Evolutionary conservation across 1,140 invertebrate species (phyloP), one percentile per base, ranked within the genome.

Genomic region (Penaeus indicus): DNA sequence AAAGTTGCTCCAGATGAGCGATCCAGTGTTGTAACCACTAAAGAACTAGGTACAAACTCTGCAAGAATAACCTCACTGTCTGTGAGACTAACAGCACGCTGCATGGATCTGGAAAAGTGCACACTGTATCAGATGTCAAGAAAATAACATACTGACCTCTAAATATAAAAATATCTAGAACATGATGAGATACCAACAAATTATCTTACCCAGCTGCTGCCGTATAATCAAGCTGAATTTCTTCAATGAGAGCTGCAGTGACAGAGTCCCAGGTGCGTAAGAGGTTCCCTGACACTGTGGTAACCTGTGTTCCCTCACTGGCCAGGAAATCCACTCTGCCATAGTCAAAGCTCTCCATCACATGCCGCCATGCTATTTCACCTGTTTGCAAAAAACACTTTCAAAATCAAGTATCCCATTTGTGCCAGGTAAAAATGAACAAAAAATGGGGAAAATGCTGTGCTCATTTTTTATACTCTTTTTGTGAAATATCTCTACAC

Each of bases 281-380:
- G 13, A 89, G 62, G 69, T 89, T 89, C 18, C 88, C 88, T 10
- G 77, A 60, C 7, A 89, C 80, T 27, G 78, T 79, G 60, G 83
- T 80, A n/a, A 89, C 72, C 25, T 84, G 77, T 4, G 72, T 75
- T 11, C 83, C 88, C 47, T 89, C 72, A 67, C 82, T 80, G 10
- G 38, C 75, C 62, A 89, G 61, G 19, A 89, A 61, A 61, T 89
- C 88, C 16, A 89, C 63, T 47, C 80, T 79, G 0, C 77, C 88
- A 61, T 60, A 42, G 22, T 89, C 88, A n/a, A 21, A 61, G 47
- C 32, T 61, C 42, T 85, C 88, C 82, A 89, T 22, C 54, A 89
- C 78, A 64, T 89, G 88, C 5, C 88, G 72, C 88, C 88, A 89
- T 38, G 64, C 75, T 32, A 89, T 89, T n/a, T 89, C 88, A 27